Percentiles rank a stretch among this genome's conserved stretches.
phyloP scores from a whole-genome alignment of 2,888 invertebrate species.

The Oscheius sp. region DNA sequence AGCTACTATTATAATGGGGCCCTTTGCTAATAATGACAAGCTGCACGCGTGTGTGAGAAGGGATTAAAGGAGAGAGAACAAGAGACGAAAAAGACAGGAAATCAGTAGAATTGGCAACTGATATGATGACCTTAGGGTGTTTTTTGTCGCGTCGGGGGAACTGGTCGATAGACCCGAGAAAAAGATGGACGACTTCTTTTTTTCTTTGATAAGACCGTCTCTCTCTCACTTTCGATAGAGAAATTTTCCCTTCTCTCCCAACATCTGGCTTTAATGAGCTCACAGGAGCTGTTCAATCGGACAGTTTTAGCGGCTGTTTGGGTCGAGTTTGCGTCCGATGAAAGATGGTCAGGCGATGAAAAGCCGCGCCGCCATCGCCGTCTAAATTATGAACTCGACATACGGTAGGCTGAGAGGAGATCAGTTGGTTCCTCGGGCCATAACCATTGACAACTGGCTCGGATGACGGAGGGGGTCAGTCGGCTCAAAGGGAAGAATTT shows the following conservation, averaged over 20 bases:
- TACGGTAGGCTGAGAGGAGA: too few species aligned
- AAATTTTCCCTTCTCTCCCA: background rate
- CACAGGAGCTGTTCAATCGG: slow-evolving; percentile 2
- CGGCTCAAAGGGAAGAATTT: too few species aligned
- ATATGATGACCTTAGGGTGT: slow-evolving; percentile 23
- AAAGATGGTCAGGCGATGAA: slow-evolving; percentile 10
- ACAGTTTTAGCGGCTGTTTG: slow-evolving; percentile 26
- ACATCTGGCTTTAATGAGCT: slow-evolving; percentile 12
- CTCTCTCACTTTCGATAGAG: background rate
- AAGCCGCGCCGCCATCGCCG: slow-evolving; percentile 15
- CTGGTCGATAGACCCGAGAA: slow-evolving; percentile 7
- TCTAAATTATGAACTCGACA: slow-evolving; percentile 22
- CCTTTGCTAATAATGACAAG: slow-evolving; percentile 1
- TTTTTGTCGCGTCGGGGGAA: slow-evolving; percentile 9
- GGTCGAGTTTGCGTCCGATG: slow-evolving; percentile 29
- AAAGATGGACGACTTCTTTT: slow-evolving; percentile 6
- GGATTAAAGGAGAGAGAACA: background rate
- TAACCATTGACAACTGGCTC: too few species aligned
- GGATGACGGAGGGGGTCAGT: too few species aligned
- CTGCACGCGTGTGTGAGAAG: background rate
- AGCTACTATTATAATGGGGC: background rate
- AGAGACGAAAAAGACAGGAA: background rate
- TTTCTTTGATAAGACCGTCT: background rate
- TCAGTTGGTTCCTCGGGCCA: too few species aligned
- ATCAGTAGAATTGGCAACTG: background rate